Conservation (phyloP, 2,113 vertebrate genomes). For the Misgurnus mizolepis region DNA sequence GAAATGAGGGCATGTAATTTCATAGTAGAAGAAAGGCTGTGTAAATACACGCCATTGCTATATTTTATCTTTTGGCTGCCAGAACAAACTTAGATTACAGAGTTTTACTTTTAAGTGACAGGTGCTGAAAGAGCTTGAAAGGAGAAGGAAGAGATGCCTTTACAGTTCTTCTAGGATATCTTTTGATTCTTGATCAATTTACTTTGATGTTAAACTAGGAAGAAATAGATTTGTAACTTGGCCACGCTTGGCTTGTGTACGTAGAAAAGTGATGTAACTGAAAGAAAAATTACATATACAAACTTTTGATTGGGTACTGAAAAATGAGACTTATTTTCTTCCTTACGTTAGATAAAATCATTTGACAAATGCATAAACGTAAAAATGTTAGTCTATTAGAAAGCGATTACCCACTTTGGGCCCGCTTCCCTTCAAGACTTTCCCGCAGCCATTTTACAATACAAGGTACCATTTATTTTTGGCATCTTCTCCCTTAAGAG, state of each 20-base stretch:
- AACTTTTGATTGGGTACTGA: no score
- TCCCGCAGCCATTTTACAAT: slow-evolving; percentile 43
- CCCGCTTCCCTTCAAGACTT: slow-evolving; percentile 19
- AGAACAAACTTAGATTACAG: background rate
- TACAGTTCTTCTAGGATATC: background rate
- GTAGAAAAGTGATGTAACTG: background rate
- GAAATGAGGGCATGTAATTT: background rate
- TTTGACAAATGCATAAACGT: background rate
- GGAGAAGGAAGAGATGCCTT: background rate
- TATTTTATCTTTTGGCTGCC: slow-evolving; percentile 1
- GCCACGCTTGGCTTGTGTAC: background rate
- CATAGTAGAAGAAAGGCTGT: background rate
- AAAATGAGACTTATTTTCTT: no score
- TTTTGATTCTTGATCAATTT: background rate
- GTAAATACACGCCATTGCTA: slow-evolving; percentile 1
- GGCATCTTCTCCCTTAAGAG: slow-evolving; percentile 61
- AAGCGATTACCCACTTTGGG: background rate
- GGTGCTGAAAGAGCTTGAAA: background rate
- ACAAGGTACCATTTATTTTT: slow-evolving; percentile 23
- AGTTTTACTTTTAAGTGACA: background rate
- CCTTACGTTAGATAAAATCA: no score
- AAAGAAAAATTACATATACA: background rate
- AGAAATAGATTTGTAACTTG: no score
- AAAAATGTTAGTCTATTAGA: background rate
- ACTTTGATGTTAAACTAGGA: background rate